phyloP scores from a whole-genome alignment of 1,140 invertebrate genomes.

The Oedothorax gibbosus region DNA sequence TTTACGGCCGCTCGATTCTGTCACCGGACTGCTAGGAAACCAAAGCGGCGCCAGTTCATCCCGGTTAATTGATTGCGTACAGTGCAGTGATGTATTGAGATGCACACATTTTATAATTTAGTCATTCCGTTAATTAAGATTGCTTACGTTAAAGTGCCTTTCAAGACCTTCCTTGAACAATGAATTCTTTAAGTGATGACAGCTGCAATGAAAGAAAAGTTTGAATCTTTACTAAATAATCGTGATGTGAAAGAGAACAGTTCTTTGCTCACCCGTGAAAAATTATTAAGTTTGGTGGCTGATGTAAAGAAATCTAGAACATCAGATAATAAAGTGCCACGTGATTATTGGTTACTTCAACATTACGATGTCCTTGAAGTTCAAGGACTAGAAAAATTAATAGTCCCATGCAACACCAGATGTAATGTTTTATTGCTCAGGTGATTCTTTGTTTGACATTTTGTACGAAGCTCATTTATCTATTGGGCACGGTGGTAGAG shows the following conservation, averaged over 20 bases:
- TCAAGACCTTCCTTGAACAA: slow-evolving; percentile 8
- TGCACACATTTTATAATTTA: too few species aligned
- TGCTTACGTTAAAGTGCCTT: too few species aligned
- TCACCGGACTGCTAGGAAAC: too few species aligned
- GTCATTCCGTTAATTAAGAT: too few species aligned
- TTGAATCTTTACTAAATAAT: slow-evolving; percentile 26
- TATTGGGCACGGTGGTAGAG: background rate
- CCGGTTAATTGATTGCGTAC: too few species aligned
- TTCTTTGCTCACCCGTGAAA: slow-evolving; percentile 29
- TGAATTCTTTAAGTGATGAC: slow-evolving; percentile 38
- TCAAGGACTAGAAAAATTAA: slow-evolving; percentile 48
- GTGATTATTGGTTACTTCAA: slow-evolving; percentile 39
- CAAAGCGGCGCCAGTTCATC: too few species aligned
- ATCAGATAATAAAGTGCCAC: slow-evolving; percentile 30
- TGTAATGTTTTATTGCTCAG: slow-evolving; percentile 38
- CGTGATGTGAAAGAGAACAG: slow-evolving; percentile 39
- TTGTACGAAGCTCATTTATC: slow-evolving; percentile 37
- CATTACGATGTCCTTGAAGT: slow-evolving; percentile 39
- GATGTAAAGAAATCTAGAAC: slow-evolving; percentile 32
- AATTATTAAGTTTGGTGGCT: slow-evolving; percentile 24
- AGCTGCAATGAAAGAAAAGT: background rate
- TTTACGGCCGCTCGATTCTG: too few species aligned
- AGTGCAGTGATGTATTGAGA: too few species aligned
- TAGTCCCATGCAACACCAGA: slow-evolving; percentile 20
- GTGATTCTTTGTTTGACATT: slow-evolving; percentile 44